Conservation (phyloP, 2,113 vertebrate species). For the Percopsis transmontana region DNA sequence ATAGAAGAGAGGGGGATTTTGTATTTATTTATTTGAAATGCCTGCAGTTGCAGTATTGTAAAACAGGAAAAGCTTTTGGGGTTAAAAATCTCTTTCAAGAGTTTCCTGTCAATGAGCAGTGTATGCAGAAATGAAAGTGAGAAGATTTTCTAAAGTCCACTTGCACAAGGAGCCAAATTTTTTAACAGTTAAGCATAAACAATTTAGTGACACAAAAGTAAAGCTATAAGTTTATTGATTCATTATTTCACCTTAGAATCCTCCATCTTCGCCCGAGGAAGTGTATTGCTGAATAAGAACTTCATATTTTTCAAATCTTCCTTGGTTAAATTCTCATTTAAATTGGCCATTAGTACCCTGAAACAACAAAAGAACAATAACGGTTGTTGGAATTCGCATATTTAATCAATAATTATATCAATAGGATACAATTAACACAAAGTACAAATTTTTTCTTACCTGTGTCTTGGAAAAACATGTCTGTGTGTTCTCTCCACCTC, state of each 20-base stretch:
- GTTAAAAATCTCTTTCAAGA: too few relatives aligned
- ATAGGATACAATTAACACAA: not conserved
- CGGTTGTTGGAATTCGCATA: not conserved
- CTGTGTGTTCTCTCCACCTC: slow-evolving; percentile 69
- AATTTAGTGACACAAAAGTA: too few relatives aligned
- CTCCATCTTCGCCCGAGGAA: slow-evolving; percentile 72
- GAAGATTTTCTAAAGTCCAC: too few relatives aligned
- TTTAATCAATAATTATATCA: not conserved
- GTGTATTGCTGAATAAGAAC: slow-evolving; percentile 79
- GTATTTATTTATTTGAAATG: not conserved
- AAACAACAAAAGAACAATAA: not conserved
- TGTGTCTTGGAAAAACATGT: slow-evolving; percentile 80
- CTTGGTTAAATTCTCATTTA: slow-evolving; percentile 82
- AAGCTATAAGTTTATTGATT: not conserved
- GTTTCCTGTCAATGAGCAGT: too few relatives aligned
- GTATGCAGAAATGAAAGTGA: too few relatives aligned
- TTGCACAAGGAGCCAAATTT: too few relatives aligned
- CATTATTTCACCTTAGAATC: slow-evolving; percentile 79
- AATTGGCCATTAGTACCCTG: slow-evolving; percentile 86
- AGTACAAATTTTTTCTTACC: slow-evolving; percentile 70
- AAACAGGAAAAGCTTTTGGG: not conserved
- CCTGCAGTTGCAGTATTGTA: not conserved
- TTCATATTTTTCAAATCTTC: slow-evolving; percentile 80
- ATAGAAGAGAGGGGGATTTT: slow-evolving; percentile 2
- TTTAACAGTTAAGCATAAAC: too few relatives aligned